A percentile compares a stretch with the other conserved stretches of the same genome.
These are phyloP conservation scores for Dolichopus griseipennis DNA, from an alignment of 2,888 invertebrate genomes.

Conservation along the genomic window DNA sequence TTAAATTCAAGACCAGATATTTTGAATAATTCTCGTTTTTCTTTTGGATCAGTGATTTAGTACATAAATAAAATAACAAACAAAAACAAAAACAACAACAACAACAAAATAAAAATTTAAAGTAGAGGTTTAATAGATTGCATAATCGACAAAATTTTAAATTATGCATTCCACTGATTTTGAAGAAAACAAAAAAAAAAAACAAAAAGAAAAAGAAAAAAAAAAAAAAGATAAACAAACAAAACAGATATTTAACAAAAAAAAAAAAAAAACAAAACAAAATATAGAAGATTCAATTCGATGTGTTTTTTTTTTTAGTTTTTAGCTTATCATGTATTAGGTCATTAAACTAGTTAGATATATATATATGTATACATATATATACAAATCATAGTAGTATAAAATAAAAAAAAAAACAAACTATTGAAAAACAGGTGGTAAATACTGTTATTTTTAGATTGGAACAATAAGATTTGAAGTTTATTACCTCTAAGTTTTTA, in stretches of 20 bases:
- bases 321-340: background rate
- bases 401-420: background rate
- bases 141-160: conserved; percentile 5
- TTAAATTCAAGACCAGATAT: background rate
- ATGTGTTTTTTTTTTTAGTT: too few relatives aligned
- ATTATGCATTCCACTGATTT: background rate
- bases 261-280: too few relatives aligned
- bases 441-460: background rate
- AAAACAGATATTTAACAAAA: too few relatives aligned
- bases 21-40: background rate
- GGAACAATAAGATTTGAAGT: conserved; percentile 1
- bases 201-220: too few relatives aligned
- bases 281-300: too few relatives aligned
- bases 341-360: background rate
- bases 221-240: too few relatives aligned
- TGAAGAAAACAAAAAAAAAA: too few relatives aligned
- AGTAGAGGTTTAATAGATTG: background rate
- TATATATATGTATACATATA: background rate
- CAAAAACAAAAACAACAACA: too few relatives aligned
- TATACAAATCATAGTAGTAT: too few relatives aligned
- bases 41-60: background rate
- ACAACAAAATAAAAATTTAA: background rate
- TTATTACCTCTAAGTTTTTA: background rate
- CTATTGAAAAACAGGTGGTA: background rate
- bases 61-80: too few relatives aligned